Evolutionary conservation across 2,113 vertebrate genomes (phyloP).

Genomic region (Heterocephalus glaber): DNA sequence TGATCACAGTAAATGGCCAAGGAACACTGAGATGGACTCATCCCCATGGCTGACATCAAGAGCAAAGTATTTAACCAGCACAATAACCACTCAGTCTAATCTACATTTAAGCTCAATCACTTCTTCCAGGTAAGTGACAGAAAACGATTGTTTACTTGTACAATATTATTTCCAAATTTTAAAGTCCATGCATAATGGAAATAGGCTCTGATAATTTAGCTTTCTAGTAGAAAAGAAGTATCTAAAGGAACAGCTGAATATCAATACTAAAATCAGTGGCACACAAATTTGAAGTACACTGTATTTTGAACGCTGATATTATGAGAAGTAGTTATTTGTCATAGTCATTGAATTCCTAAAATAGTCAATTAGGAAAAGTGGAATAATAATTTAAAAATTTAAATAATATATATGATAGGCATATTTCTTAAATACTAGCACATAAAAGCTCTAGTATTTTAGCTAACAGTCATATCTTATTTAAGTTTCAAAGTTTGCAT

Average conservation of each 20-base stretch:
- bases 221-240: neutral
- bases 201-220: neutral
- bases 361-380: neutral
- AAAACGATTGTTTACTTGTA: neutral
- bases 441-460: neutral
- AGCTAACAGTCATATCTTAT: neutral
- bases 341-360: neutral
- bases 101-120: neutral
- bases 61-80: neutral
- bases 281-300: neutral
- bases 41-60: neutral
- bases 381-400: neutral
- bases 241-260: neutral
- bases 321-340: neutral
- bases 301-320: neutral
- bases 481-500: slow-evolving; percentile 6
- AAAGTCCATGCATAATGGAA: neutral
- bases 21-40: neutral
- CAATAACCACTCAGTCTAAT: neutral
- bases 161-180: neutral
- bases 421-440: neutral
- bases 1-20: neutral
- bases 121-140: neutral
- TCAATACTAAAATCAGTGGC: neutral
- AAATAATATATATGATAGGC: neutral